Conservation (phyloP, 2,888 invertebrate genomes). For the Cryptocheilus praepositus region DNA sequence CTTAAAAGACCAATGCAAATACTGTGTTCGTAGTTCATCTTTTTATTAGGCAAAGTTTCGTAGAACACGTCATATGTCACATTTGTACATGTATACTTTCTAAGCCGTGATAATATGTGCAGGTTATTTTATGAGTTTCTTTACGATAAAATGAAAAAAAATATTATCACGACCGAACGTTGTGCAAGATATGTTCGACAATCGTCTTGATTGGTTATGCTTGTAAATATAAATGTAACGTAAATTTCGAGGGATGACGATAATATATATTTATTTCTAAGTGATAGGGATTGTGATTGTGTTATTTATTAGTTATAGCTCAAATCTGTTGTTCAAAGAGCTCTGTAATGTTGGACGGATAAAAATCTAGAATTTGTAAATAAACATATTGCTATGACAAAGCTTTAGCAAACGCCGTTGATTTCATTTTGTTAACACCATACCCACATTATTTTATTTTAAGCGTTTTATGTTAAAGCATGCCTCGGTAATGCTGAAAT, state of each 20-base stretch:
- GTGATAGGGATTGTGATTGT: slow-evolving; percentile 61
- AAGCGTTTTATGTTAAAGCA: no score
- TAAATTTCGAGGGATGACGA: slow-evolving; percentile 41
- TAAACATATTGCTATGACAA: slow-evolving; percentile 59
- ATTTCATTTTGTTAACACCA: no score
- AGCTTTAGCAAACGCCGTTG: background rate
- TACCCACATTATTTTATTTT: no score
- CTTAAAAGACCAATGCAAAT: slow-evolving; percentile 6
- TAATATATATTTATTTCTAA: slow-evolving; percentile 63
- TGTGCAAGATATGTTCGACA: slow-evolving; percentile 15
- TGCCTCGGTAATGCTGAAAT: no score
- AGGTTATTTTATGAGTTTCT: background rate
- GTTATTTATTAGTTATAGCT: slow-evolving; percentile 67
- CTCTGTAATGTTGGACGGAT: slow-evolving; percentile 45
- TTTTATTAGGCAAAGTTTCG: background rate
- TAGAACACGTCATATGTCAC: background rate
- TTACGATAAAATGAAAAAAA: background rate
- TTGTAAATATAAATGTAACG: slow-evolving; percentile 44
- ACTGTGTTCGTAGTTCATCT: slow-evolving; percentile 6
- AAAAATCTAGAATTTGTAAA: slow-evolving; percentile 64
- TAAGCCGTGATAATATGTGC: slow-evolving; percentile 1
- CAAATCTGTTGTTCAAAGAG: slow-evolving; percentile 50
- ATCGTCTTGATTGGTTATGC: slow-evolving; percentile 12
- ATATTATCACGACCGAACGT: slow-evolving; percentile 1
- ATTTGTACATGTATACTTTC: background rate